A percentile compares a stretch with the other conserved stretches of the same genome.
phyloP scores from a whole-genome alignment of 2,797 vertebrate genomes.

The Falco biarmicus region DNA sequence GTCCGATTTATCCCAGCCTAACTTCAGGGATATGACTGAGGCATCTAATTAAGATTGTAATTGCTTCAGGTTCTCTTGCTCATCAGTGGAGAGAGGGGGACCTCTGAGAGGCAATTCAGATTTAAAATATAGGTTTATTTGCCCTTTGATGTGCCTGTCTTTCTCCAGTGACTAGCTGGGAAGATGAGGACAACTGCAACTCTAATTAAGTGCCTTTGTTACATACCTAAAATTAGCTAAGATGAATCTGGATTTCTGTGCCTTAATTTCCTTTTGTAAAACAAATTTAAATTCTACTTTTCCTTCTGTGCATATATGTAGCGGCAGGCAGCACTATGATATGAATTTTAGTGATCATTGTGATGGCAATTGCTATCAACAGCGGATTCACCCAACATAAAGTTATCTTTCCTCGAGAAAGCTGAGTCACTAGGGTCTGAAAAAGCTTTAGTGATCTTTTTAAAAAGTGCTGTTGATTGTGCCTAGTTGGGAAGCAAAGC shows the following conservation, averaged over 20 bases:
- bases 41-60: background rate
- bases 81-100: background rate
- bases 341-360: background rate
- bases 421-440: background rate
- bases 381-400: background rate
- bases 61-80: background rate
- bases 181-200: constrained; percentile 10
- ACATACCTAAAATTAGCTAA: background rate
- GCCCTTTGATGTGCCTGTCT: background rate
- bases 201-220: constrained; percentile 5
- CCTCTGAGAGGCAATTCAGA: background rate
- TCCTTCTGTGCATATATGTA: background rate
- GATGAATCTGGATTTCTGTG: background rate
- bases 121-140: constrained; percentile 44
- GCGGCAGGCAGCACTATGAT: background rate
- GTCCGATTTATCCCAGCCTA: background rate
- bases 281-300: background rate
- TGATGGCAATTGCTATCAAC: background rate
- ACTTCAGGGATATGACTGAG: background rate
- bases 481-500: background rate
- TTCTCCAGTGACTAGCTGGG: background rate
- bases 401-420: background rate
- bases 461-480: background rate
- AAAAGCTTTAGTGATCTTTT: background rate
- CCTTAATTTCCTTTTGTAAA: background rate